Conservation (phyloP, 2,888 invertebrate species). For the Conops quadrifasciatus region DNA sequence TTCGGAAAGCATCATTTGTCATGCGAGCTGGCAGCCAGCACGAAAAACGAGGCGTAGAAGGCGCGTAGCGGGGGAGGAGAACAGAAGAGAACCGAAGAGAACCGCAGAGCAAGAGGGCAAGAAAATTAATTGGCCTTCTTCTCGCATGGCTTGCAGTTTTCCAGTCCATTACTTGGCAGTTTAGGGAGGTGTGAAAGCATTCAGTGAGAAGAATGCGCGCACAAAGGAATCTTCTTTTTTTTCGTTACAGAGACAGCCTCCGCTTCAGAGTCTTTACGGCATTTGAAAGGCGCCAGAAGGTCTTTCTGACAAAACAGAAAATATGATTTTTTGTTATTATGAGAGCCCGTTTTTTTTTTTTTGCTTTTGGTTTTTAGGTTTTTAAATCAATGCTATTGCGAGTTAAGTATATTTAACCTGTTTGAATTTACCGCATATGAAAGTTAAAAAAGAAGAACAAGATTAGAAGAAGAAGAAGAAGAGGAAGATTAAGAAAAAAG, state of each 20-base stretch:
- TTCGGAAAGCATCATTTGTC: conserved; percentile 40
- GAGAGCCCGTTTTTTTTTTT: too few species aligned
- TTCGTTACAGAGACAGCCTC: too few species aligned
- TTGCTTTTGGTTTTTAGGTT: conserved; percentile 21
- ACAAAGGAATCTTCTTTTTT: not conserved
- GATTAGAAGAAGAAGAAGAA: not conserved
- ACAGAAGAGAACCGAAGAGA: conserved; percentile 12
- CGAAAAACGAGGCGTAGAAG: not conserved
- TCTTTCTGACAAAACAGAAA: conserved; percentile 31
- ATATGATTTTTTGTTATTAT: not conserved
- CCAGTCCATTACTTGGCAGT: conserved; percentile 11
- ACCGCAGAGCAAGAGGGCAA: not conserved
- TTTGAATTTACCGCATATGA: conserved; percentile 27
- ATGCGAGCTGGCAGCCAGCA: conserved; percentile 37
- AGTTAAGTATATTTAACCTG: conserved; percentile 32
- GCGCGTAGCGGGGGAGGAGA: conserved; percentile 18
- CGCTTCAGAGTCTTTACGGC: too few species aligned
- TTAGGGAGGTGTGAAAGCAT: conserved; percentile 38
- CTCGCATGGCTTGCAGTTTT: conserved; percentile 10
- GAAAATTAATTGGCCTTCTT: conserved; percentile 17
- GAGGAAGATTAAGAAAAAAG: not conserved
- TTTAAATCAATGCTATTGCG: not conserved
- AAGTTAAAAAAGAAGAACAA: not conserved
- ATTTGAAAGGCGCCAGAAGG: conserved; percentile 32
- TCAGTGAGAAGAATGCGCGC: conserved; percentile 1